phyloP scores from a whole-genome alignment of 2,888 invertebrate genomes.

The Agrotis puta region DNA sequence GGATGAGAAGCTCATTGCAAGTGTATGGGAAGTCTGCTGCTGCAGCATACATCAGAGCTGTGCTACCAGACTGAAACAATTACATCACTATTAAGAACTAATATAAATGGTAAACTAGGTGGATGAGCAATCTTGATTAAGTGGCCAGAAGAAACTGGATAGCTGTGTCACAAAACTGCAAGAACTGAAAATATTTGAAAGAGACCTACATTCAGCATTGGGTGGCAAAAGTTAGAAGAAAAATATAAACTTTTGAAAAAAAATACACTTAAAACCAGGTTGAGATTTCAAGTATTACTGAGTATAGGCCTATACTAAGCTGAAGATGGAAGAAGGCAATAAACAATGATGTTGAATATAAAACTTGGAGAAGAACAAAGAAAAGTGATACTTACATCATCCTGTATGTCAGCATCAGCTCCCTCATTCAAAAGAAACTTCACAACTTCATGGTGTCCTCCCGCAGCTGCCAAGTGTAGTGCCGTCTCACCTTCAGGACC shows the following conservation, averaged over 20 bases:
- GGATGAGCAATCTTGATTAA: too few species aligned
- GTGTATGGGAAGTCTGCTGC: constrained; percentile 97
- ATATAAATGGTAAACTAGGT: neutral
- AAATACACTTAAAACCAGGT: too few species aligned
- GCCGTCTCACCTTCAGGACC: constrained; percentile 96
- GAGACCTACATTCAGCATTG: too few species aligned
- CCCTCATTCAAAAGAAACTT: constrained; percentile 95
- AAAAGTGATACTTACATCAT: constrained; percentile 92
- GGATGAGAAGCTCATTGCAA: constrained; percentile 95
- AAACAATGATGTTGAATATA: too few species aligned
- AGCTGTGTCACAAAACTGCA: too few species aligned
- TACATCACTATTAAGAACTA: constrained; percentile 19
- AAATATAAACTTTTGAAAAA: too few species aligned
- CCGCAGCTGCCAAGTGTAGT: constrained; percentile 95
- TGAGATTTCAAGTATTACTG: too few species aligned
- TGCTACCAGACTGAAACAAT: constrained; percentile 94
- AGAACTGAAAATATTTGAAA: too few species aligned
- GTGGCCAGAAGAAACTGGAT: too few species aligned
- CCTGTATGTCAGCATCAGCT: constrained; percentile 95
- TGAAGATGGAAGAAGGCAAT: too few species aligned
- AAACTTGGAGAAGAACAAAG: neutral
- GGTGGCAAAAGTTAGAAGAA: too few species aligned
- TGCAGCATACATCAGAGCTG: constrained; percentile 97
- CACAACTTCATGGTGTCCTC: constrained; percentile 97
- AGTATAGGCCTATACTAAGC: too few species aligned